Evolutionary conservation across 92 coral and sea anemone species (phyloP).

Genomic region (Parazoanthus swiftii): DNA sequence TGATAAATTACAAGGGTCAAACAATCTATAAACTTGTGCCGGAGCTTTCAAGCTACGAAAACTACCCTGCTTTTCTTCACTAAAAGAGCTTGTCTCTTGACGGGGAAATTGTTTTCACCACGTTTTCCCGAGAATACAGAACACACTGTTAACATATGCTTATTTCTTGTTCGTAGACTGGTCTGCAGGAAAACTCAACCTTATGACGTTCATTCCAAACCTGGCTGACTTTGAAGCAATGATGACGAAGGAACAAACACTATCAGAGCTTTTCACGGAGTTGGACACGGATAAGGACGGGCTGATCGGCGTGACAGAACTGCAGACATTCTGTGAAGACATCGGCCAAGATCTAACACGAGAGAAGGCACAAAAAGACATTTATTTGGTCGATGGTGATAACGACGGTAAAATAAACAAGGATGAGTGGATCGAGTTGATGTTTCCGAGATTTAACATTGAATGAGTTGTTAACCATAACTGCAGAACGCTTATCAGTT

Average conservation of each 20-base stretch:
- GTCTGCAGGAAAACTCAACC: slow-evolving; percentile 76
- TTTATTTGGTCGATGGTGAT: slow-evolving; percentile 79
- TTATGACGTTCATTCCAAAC: slow-evolving; percentile 90
- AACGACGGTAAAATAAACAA: slow-evolving; percentile 91
- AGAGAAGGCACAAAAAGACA: slow-evolving; percentile 87
- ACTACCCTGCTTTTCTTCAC: no score
- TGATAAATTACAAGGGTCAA: no score
- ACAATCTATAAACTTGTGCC: no score
- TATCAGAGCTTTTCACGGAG: slow-evolving; percentile 92
- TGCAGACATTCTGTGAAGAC: slow-evolving; percentile 93
- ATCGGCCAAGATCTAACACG: slow-evolving; percentile 91
- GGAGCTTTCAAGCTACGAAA: no score
- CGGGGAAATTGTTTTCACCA: no score
- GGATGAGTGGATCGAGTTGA: slow-evolving; percentile 98
- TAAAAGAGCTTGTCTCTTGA: no score
- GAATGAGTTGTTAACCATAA: slow-evolving; percentile 49
- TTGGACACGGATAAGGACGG: slow-evolving; percentile 94
- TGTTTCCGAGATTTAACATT: slow-evolving; percentile 98
- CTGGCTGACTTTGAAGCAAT: slow-evolving; percentile 99
- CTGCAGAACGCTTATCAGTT: not conserved
- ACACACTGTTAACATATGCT: no score
- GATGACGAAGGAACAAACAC: slow-evolving; percentile 95
- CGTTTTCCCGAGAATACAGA: no score
- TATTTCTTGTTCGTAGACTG: slow-evolving; percentile 37
- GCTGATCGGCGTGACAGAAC: slow-evolving; percentile 85